Conservation (phyloP, 2,797 vertebrate genomes). For the Phrynocephalus guinanensis region DNA sequence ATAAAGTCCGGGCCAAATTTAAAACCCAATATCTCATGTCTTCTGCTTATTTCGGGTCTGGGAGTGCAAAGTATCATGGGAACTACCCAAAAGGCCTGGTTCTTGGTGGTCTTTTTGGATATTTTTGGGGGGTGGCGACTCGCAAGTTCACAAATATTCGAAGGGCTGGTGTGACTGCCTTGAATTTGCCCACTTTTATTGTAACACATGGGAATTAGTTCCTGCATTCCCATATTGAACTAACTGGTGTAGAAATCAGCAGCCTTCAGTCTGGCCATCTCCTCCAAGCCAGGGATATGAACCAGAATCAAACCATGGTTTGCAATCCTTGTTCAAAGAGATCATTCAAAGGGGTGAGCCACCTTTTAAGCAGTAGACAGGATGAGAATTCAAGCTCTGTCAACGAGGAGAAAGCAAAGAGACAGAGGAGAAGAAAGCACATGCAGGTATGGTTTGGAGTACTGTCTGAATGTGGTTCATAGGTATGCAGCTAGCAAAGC, state of each 20-base stretch:
- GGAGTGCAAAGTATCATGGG: too few relatives aligned
- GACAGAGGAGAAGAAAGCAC: not conserved
- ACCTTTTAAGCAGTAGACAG: not conserved
- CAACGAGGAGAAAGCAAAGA: not conserved
- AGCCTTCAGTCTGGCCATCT: not conserved
- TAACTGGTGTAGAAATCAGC: not conserved
- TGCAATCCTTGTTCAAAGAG: not conserved
- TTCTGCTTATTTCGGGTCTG: too few relatives aligned
- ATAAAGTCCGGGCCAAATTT: too few relatives aligned
- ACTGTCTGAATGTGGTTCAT: not conserved
- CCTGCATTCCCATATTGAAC: not conserved
- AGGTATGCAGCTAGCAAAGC: not conserved
- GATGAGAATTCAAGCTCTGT: not conserved
- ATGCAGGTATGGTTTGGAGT: not conserved
- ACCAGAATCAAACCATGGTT: not conserved
- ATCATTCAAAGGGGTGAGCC: not conserved
- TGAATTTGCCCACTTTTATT: not conserved
- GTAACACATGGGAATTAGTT: not conserved
- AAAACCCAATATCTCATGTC: too few relatives aligned
- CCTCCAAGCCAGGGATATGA: not conserved
- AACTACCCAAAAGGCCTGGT: too few relatives aligned
- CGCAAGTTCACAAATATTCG: too few relatives aligned
- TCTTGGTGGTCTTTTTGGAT: too few relatives aligned
- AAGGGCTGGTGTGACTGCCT: not conserved
- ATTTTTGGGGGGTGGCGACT: too few relatives aligned